Percentiles rank a stretch among this genome's conserved stretches.
These are phyloP conservation scores for Phortica variegata DNA, from an alignment of 1,140 invertebrate species.

Conservation along the genomic window DNA sequence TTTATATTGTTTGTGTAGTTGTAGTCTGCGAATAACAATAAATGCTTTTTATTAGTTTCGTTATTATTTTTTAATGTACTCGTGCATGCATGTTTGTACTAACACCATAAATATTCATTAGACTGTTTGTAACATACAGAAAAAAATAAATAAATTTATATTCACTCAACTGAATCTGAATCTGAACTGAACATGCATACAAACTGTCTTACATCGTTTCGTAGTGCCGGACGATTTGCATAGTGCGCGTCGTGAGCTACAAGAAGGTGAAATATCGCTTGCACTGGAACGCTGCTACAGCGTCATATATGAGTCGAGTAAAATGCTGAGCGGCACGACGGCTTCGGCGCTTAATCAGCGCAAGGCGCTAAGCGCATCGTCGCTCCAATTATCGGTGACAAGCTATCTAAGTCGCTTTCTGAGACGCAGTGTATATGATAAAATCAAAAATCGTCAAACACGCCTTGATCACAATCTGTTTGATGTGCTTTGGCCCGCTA, in stretches of 20 bases:
- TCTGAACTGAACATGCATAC: too few species aligned
- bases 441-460: conserved; percentile 69
- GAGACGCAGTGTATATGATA: conserved; percentile 68
- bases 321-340: conserved; percentile 36
- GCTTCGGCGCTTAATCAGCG: conserved; percentile 57
- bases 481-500: conserved; percentile 78
- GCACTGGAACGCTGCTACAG: conserved; percentile 73
- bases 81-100: too few species aligned
- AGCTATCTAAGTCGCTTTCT: conserved; percentile 68
- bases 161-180: too few species aligned
- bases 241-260: conserved; percentile 69
- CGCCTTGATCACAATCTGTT: conserved; percentile 77
- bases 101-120: too few species aligned
- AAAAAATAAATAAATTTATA: conserved; percentile 15
- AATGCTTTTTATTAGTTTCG: too few species aligned
- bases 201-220: too few species aligned
- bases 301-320: conserved; percentile 64
- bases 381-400: conserved; percentile 62
- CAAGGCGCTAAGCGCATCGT: conserved; percentile 59
- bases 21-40: too few species aligned
- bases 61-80: too few species aligned
- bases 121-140: too few species aligned
- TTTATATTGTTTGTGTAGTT: too few species aligned
- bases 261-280: conserved; percentile 67
- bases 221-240: conserved; percentile 69